Conservation (phyloP, 2,113 vertebrate species). For the Lates calcarifer region DNA sequence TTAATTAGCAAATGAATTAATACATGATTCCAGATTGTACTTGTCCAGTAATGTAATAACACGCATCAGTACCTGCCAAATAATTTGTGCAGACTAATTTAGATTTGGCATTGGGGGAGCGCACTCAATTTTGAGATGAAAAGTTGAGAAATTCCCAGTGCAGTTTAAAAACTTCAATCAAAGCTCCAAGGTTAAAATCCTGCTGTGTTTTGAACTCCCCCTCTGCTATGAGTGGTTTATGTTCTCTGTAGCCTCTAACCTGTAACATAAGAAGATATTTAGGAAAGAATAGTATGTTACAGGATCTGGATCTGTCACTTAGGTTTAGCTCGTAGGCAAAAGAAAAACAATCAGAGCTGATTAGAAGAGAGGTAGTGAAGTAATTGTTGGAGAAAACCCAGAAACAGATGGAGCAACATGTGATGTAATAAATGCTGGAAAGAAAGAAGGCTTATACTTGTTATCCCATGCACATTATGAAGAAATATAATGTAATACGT, state of each 20-base stretch:
- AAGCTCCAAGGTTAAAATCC: slow-evolving; percentile 47
- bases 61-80: slow-evolving; percentile 69
- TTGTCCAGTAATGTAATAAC: slow-evolving; percentile 69
- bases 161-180: slow-evolving; percentile 55
- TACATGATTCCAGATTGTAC: slow-evolving; percentile 44
- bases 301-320: slow-evolving; percentile 26
- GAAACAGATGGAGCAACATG: slow-evolving; percentile 22
- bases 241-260: background rate
- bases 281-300: background rate
- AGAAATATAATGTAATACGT: background rate
- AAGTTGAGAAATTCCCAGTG: slow-evolving; percentile 47
- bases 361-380: slow-evolving; percentile 23
- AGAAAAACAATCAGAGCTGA: slow-evolving; percentile 40
- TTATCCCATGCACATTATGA: background rate
- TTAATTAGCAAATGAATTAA: slow-evolving; percentile 56
- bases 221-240: background rate
- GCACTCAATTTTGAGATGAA: slow-evolving; percentile 47
- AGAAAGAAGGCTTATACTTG: background rate
- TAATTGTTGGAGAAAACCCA: slow-evolving; percentile 25
- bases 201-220: slow-evolving; percentile 11
- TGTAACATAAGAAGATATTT: slow-evolving; percentile 35
- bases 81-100: slow-evolving; percentile 57
- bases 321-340: background rate
- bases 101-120: slow-evolving; percentile 22
- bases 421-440: background rate